Evolutionary conservation across 2,888 invertebrate genomes (phyloP).

Genomic region (Lasioglossum vierecki): DNA sequence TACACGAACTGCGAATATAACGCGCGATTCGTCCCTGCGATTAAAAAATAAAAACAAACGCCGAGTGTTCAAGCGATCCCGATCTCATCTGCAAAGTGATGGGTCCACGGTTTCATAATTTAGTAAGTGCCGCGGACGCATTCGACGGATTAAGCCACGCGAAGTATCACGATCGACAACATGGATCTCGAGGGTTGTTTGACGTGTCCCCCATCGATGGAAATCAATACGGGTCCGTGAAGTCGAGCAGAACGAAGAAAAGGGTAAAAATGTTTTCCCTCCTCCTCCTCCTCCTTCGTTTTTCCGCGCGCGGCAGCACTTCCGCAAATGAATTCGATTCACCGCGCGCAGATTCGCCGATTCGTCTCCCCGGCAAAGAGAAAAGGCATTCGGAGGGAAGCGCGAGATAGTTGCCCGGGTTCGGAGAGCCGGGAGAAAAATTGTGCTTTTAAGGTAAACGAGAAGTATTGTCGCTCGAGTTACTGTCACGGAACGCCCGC

Average conservation of each 20-base stretch:
- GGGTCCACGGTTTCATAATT: not conserved
- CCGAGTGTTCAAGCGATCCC: not conserved
- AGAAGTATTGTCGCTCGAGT: slow-evolving; percentile 56
- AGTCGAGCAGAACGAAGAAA: slow-evolving; percentile 18
- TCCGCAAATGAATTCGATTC: slow-evolving; percentile 64
- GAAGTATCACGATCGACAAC: not conserved
- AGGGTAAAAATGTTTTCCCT: not conserved
- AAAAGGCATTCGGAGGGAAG: slow-evolving; percentile 40
- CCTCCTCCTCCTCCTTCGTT: not conserved
- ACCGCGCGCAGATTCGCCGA: slow-evolving; percentile 46
- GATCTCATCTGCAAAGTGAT: slow-evolving; percentile 21
- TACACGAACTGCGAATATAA: not conserved
- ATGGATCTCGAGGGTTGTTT: slow-evolving; percentile 18
- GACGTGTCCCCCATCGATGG: slow-evolving; percentile 18
- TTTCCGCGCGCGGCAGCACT: slow-evolving; percentile 43
- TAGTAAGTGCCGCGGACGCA: not conserved
- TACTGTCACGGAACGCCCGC: slow-evolving; percentile 38
- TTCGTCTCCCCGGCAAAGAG: slow-evolving; percentile 24
- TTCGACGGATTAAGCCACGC: slow-evolving; percentile 18
- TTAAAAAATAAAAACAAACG: not conserved
- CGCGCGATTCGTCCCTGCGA: not conserved
- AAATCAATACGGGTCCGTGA: slow-evolving; percentile 52
- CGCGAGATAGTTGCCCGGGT: slow-evolving; percentile 41
- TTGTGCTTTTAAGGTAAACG: slow-evolving; percentile 63
- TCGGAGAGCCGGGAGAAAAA: slow-evolving; percentile 49